A percentile compares a stretch with the other conserved stretches of the same genome.
Evolutionary conservation across 1,140 invertebrate genomes (phyloP).

Genomic region (Dendroctonus ponderosae): DNA sequence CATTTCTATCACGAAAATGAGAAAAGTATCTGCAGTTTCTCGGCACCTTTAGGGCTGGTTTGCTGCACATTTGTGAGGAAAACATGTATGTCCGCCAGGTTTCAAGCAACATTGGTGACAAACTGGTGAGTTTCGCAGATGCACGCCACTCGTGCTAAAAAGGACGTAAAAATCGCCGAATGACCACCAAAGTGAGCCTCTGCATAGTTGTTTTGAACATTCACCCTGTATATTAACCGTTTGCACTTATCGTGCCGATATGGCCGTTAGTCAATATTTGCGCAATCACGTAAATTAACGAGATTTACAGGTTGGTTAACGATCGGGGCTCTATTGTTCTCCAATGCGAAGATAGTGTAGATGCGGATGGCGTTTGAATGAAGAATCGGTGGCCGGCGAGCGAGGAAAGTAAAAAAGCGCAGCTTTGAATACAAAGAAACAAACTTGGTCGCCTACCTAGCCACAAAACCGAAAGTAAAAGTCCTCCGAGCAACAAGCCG

Average conservation of each 20-base stretch:
- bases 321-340: not conserved
- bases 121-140: too few species aligned
- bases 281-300: not conserved
- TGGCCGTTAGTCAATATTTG: not conserved
- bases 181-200: too few species aligned
- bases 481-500: slow-evolving; percentile 8
- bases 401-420: slow-evolving; percentile 24
- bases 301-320: not conserved
- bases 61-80: too few species aligned
- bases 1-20: too few species aligned
- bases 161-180: too few species aligned
- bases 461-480: slow-evolving; percentile 31
- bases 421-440: slow-evolving; percentile 28
- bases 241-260: not conserved
- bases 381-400: not conserved
- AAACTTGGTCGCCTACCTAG: slow-evolving; percentile 31
- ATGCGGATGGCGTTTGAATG: not conserved
- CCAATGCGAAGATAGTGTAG: not conserved
- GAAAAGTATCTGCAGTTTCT: too few species aligned
- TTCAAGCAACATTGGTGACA: too few species aligned
- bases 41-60: too few species aligned
- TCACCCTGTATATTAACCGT: not conserved
- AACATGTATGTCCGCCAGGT: too few species aligned
- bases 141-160: too few species aligned
- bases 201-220: too few species aligned